Percentiles rank a stretch among this genome's conserved stretches.
These are phyloP conservation scores for Cantharis lateralis DNA, from an alignment of 2,888 invertebrate genomes.

Conservation along the genomic window DNA sequence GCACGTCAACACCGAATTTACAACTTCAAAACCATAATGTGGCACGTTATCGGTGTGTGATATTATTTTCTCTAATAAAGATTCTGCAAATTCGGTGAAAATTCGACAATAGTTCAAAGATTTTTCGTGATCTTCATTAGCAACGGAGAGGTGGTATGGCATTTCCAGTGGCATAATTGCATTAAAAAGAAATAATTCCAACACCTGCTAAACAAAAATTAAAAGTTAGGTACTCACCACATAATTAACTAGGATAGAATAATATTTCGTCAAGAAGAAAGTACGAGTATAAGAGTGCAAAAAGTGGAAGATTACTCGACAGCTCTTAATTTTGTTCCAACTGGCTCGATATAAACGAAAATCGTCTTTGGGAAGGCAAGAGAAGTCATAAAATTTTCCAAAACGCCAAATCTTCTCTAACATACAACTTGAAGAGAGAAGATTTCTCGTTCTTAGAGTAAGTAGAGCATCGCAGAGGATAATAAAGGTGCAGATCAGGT, in stretches of 20 bases:
- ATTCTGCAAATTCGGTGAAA: constrained; percentile 93
- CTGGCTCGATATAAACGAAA: not conserved
- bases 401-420: not conserved
- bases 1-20: constrained; percentile 89
- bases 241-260: not conserved
- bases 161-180: constrained; percentile 80
- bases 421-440: not conserved
- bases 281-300: not conserved
- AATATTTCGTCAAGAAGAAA: not conserved
- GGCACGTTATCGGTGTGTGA: constrained; percentile 63
- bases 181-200: constrained; percentile 82
- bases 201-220: constrained; percentile 55
- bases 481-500: not conserved
- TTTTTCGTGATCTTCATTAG: constrained; percentile 92
- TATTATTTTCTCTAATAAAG: constrained; percentile 84
- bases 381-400: not conserved
- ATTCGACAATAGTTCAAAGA: constrained; percentile 92
- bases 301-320: not conserved
- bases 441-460: not conserved
- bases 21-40: constrained; percentile 79
- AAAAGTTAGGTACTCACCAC: not conserved
- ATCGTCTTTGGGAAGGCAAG: not conserved
- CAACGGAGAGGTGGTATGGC: constrained; percentile 88
- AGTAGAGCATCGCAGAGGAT: not conserved
- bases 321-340: not conserved